Percentiles rank a stretch among this genome's conserved stretches.
phyloP scores from a whole-genome alignment of 2,888 invertebrate genomes.

The Vesta saturnalis region DNA sequence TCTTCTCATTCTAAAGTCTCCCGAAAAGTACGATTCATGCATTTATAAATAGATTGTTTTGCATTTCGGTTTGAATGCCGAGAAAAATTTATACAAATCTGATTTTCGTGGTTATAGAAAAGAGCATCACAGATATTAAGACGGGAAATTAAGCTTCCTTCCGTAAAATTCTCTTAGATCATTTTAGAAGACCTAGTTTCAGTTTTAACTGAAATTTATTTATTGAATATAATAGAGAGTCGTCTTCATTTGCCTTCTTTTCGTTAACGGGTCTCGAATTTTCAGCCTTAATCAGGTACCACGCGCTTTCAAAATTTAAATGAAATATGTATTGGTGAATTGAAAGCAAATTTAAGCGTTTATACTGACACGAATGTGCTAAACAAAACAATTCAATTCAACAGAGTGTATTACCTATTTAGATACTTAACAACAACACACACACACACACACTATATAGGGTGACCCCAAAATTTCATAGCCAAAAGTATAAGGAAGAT shows the following conservation, averaged over 20 bases:
- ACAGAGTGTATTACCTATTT: no score
- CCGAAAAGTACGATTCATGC: slow-evolving; percentile 24
- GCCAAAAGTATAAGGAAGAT: no score
- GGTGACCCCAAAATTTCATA: no score
- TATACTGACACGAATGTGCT: no score
- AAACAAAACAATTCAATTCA: no score
- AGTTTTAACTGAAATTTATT: slow-evolving; percentile 4
- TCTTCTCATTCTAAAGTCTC: slow-evolving; percentile 23
- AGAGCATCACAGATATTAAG: slow-evolving; percentile 24
- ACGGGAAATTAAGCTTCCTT: slow-evolving; percentile 30
- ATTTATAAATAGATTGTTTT: slow-evolving; percentile 39
- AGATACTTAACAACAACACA: no score
- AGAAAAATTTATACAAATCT: slow-evolving; percentile 28
- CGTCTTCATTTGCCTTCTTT: background rate
- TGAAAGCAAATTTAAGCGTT: no score
- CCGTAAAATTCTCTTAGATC: slow-evolving; percentile 14
- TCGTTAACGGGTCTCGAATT: no score
- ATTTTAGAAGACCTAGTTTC: slow-evolving; percentile 25
- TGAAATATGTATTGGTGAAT: no score
- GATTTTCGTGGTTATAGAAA: slow-evolving; percentile 14
- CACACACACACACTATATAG: no score
- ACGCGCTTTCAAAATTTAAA: no score
- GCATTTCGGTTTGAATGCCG: slow-evolving; percentile 26
- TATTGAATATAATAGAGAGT: background rate
- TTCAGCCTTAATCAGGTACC: no score